A percentile compares a stretch with the other conserved stretches of the same genome.
phyloP scores from a whole-genome alignment of 2,113 vertebrate genomes.

The Cariama cristata region DNA sequence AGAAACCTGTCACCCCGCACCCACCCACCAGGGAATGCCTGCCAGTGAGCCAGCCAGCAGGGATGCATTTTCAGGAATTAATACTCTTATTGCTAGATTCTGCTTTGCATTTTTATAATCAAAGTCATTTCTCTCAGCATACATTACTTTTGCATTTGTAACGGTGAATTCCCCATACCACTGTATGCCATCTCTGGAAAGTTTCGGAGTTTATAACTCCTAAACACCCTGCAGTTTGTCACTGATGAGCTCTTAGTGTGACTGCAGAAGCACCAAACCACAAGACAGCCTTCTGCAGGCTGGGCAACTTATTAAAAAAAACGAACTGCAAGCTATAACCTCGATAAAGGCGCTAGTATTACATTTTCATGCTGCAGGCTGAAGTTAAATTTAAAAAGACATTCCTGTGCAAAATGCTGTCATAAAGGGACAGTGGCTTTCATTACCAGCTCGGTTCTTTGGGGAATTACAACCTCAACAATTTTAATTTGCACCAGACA shows the following conservation, averaged over 20 bases:
- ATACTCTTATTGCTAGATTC: neutral
- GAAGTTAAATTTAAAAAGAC: constrained; percentile 44
- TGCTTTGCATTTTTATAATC: neutral
- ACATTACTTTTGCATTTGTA: neutral
- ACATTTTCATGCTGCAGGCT: neutral
- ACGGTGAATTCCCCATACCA: neutral
- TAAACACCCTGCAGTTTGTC: neutral
- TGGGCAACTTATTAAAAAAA: neutral
- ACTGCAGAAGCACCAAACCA: neutral
- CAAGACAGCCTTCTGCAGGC: neutral
- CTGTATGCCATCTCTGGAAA: neutral
- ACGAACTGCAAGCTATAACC: neutral
- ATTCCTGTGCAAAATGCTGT: neutral
- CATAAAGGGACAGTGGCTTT: constrained; percentile 31
- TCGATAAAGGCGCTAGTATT: neutral
- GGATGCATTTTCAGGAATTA: neutral
- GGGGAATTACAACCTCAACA: constrained; percentile 10
- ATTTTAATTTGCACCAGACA: constrained; percentile 50
- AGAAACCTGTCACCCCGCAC: neutral
- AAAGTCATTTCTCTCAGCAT: neutral
- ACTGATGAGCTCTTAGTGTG: neutral
- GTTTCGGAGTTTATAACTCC: neutral
- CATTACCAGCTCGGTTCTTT: neutral
- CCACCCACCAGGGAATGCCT: neutral
- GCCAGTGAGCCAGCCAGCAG: neutral